A percentile compares a stretch with the other conserved stretches of the same genome.
Conservation (phyloP, 2,888 invertebrate genomes). For the Horisme vitalbata region DNA sequence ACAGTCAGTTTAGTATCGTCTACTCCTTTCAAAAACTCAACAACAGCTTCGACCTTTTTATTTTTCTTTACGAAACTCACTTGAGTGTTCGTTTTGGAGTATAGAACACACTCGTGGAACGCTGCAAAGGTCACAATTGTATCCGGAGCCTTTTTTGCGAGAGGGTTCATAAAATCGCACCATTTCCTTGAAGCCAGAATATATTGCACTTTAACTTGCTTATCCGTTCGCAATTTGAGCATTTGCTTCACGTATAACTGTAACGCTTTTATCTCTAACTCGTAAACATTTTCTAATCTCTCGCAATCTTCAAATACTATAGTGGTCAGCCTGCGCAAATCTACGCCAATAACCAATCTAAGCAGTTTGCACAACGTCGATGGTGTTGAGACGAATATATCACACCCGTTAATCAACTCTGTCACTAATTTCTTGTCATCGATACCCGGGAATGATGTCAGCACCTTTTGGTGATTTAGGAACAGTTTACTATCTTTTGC, state of each 20-base stretch:
- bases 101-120: slow-evolving; percentile 89
- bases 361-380: slow-evolving; percentile 75
- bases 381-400: slow-evolving; percentile 88
- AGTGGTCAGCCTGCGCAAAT: slow-evolving; percentile 84
- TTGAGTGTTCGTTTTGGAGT: slow-evolving; percentile 79
- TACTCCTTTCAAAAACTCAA: slow-evolving; percentile 74
- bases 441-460: slow-evolving; percentile 72
- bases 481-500: slow-evolving; percentile 66
- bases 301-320: slow-evolving; percentile 89
- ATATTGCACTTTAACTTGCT: slow-evolving; percentile 79
- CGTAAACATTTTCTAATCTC: slow-evolving; percentile 81
- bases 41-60: slow-evolving; percentile 66
- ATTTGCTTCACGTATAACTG: slow-evolving; percentile 67
- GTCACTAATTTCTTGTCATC: slow-evolving; percentile 58
- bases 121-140: slow-evolving; percentile 87
- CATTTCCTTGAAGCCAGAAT: slow-evolving; percentile 85
- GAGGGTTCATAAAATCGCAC: slow-evolving; percentile 82
- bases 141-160: slow-evolving; percentile 80
- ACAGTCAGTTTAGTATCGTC: slow-evolving; percentile 79
- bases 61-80: slow-evolving; percentile 61
- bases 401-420: slow-evolving; percentile 85
- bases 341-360: slow-evolving; percentile 69
- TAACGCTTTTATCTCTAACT: slow-evolving; percentile 66
- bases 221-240: slow-evolving; percentile 63
- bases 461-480: slow-evolving; percentile 55